Evolutionary conservation across 2,888 invertebrate genomes (phyloP).

Genomic region (Junonia oenone): DNA sequence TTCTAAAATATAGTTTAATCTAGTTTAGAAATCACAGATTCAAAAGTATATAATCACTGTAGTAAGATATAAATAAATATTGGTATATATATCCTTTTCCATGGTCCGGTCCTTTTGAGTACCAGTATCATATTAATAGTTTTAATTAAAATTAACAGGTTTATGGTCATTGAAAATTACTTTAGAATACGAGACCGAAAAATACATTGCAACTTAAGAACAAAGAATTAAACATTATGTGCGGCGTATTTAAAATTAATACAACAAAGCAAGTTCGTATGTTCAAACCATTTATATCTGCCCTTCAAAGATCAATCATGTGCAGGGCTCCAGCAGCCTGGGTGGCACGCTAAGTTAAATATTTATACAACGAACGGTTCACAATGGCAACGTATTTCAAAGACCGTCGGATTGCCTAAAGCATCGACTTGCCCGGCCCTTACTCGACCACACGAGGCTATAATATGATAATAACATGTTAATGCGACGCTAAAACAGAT

Average conservation of each 20-base stretch:
- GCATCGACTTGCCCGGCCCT: slow-evolving; percentile 25
- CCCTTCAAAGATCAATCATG: slow-evolving; percentile 71
- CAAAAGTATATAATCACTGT: no score
- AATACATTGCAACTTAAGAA: neutral
- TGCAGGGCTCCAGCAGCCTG: slow-evolving; percentile 53
- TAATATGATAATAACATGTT: slow-evolving; percentile 18
- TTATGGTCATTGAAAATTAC: no score
- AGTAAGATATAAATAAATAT: no score
- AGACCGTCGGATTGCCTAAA: slow-evolving; percentile 45
- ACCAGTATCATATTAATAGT: no score
- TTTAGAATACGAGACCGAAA: no score
- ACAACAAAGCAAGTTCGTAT: neutral
- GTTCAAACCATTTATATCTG: slow-evolving; percentile 40
- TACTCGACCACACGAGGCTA: slow-evolving; percentile 14
- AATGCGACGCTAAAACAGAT: slow-evolving; percentile 9
- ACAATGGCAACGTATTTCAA: slow-evolving; percentile 76
- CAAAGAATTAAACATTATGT: neutral
- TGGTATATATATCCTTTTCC: no score
- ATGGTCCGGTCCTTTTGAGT: no score
- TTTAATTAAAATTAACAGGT: no score
- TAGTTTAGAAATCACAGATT: no score
- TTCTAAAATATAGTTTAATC: no score
- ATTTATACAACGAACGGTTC: slow-evolving; percentile 65
- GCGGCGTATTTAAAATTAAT: neutral
- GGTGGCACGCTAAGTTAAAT: slow-evolving; percentile 71